Percentiles rank a stretch among this genome's conserved stretches.
phyloP scores from a whole-genome alignment of 2,888 invertebrate species.

The Tetrapedia diversipes region DNA sequence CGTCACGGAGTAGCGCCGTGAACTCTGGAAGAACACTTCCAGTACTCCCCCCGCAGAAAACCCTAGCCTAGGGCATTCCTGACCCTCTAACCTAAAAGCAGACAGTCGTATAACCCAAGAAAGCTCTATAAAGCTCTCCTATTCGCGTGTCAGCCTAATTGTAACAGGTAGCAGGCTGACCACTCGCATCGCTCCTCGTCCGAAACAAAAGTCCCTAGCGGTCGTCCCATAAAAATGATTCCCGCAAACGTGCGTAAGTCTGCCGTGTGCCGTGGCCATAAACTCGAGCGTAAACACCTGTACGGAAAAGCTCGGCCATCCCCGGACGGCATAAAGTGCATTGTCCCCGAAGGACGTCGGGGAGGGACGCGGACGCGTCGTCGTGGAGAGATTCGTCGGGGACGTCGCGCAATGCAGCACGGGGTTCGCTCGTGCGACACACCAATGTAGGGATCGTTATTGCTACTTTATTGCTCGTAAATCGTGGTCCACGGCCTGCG shows the following conservation, averaged over 20 bases:
- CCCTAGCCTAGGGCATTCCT: no score
- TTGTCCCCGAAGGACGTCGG: conserved; percentile 53
- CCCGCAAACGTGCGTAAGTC: conserved; percentile 25
- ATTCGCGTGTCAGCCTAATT: no score
- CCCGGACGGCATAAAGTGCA: conserved; percentile 63
- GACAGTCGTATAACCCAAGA: not conserved
- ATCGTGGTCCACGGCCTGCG: conserved; percentile 63
- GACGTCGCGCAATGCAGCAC: conserved; percentile 57
- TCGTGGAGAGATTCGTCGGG: conserved; percentile 13
- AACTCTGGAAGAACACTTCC: no score
- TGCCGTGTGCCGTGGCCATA: conserved; percentile 45
- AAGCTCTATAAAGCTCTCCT: not conserved
- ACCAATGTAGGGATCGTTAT: conserved; percentile 75
- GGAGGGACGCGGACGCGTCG: conserved; percentile 23
- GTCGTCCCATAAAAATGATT: conserved; percentile 30
- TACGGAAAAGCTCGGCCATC: conserved; percentile 51
- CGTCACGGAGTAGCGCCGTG: no score
- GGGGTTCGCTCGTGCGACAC: conserved; percentile 44
- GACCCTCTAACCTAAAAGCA: no score
- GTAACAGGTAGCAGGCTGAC: no score
- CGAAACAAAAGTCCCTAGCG: not conserved
- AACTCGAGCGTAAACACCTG: conserved; percentile 69
- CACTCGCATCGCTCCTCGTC: not conserved
- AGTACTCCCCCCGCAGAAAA: no score
- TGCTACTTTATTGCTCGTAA: conserved; percentile 79